These are phyloP conservation scores for Choristoneura fumiferana DNA, from an alignment of 1,140 invertebrate genomes.

Conservation along the genomic window DNA sequence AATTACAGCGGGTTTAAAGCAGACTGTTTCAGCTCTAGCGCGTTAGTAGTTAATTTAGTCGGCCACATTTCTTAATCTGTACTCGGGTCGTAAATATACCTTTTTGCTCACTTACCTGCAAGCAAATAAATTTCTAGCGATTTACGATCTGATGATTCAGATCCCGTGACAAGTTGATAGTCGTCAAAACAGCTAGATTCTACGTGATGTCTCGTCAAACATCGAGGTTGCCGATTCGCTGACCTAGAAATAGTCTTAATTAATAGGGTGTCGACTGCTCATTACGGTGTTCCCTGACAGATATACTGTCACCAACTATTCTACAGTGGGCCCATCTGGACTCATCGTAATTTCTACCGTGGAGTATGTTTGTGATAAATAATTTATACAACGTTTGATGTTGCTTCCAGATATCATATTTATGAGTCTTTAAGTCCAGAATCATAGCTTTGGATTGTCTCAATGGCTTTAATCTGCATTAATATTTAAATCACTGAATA, in stretches of 20 bases:
- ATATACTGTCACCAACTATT: constrained; percentile 33
- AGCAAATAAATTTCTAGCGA: no score
- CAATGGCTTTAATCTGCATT: constrained; percentile 1
- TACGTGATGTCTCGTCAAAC: neutral
- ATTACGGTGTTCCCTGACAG: constrained; percentile 39
- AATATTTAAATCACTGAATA: constrained; percentile 7
- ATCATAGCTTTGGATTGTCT: constrained; percentile 5
- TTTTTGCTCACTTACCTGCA: no score
- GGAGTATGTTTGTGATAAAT: constrained; percentile 24
- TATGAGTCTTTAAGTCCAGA: constrained; percentile 23
- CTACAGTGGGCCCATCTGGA: constrained; percentile 17
- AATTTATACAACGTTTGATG: constrained; percentile 42
- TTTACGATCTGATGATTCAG: no score
- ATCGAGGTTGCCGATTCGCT: constrained; percentile 11
- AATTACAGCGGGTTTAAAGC: neutral
- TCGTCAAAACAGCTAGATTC: neutral
- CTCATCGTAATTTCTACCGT: neutral
- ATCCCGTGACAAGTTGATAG: neutral
- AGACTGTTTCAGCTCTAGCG: neutral
- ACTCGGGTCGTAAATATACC: no score
- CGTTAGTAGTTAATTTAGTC: neutral
- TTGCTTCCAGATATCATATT: constrained; percentile 28
- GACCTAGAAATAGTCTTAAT: constrained; percentile 27
- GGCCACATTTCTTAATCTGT: neutral
- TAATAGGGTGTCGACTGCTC: constrained; percentile 34